Evolutionary conservation across 2,797 vertebrate species (phyloP).

Genomic region (Zalophus californianus): DNA sequence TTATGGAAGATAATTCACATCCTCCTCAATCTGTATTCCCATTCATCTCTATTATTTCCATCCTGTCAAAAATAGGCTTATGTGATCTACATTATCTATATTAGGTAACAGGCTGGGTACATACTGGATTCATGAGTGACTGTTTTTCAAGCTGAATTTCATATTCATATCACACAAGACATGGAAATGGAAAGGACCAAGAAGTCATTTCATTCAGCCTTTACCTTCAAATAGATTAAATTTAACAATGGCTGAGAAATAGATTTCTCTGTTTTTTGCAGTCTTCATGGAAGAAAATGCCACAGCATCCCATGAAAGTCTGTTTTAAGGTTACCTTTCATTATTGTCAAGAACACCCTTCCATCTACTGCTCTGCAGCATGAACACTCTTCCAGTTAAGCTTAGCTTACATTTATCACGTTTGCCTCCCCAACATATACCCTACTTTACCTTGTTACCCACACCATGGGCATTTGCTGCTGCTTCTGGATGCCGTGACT

Average conservation of each 20-base stretch:
- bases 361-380: neutral
- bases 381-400: neutral
- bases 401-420: neutral
- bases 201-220: neutral
- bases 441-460: neutral
- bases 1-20: conserved; percentile 8
- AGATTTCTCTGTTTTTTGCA: neutral
- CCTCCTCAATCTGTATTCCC: neutral
- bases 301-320: neutral
- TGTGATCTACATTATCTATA: no score
- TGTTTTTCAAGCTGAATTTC: conserved; percentile 1
- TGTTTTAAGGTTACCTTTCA: neutral
- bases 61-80: neutral
- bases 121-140: neutral
- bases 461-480: neutral
- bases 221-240: neutral
- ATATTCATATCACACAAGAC: neutral
- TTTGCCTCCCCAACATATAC: neutral
- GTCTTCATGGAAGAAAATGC: neutral
- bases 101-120: neutral
- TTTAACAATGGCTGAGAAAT: neutral
- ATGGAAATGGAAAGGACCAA: neutral
- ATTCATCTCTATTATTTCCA: neutral
- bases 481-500: neutral
- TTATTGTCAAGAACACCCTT: neutral